Base-by-base conservation (phyloP, 2,113 vertebrate species). In the Platanista minor region DNA sequence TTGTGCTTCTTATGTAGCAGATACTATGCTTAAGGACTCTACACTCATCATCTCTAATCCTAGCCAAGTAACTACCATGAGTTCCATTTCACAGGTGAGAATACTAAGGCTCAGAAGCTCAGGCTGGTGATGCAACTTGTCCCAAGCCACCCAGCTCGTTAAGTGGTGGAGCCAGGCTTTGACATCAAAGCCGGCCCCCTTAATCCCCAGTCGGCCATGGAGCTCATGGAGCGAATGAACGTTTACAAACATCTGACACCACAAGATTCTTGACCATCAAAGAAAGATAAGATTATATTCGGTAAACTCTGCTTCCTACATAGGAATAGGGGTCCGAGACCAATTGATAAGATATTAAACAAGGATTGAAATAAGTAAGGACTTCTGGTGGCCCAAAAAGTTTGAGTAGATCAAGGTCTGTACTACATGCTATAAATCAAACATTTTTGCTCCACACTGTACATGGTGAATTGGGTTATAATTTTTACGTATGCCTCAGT, bases 211-310 rank as follows among this genome's bases (percentile, higher is more conserved):
- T 59, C 77, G 52, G 23, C 39, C 54, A 39, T 0, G 33, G 49
- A 85, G 13, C 71, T 75, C 33, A 23, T 10, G 80, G 94, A 92
- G 72, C 41, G 7, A 95, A 20, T 54, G 3, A 59, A 81, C 49
- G 11, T 49, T 82, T 64, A 43, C 91, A 86, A 85, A 93, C 80
- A 71, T 69, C 74, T 67, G 61, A 95, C 80, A 36, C 46, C 0
- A 6, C 46, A 25, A 90, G 84, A 87, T 87, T 66, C 92, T 85
- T 31, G 69, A 72, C 74, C 62, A 61, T 86, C 67, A 41, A 52
- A 78, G 80, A 92, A 57, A 97, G 91, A 97, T 95, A 95, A 97
- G 96, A 95, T 97, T 91, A 39, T 52, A 33, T 57, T 90, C 5
- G 8, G 83, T 90, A 87, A 97, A 93, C 92, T 75, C 43, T 15